Evolutionary conservation across 2,888 invertebrate species (phyloP), one percentile per base, ranked within the genome.

Genomic region (Ormia ochracea): DNA sequence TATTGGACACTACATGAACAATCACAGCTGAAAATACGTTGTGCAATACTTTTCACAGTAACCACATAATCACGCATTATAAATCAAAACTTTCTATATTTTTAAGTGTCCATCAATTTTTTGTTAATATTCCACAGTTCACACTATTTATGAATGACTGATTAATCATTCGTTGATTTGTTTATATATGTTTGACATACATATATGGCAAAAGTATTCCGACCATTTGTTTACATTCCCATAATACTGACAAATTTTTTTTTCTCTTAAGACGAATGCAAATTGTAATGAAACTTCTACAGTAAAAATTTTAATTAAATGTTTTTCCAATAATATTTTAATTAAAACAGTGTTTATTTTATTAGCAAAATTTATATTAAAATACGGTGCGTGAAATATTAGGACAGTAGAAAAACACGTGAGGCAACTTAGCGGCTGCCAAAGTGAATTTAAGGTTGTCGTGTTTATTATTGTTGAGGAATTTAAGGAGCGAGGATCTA

Each of bases 81-180:
- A 14, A 23, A 23, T 33, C 7, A 76, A 66, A 54, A 61, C 68
- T 76, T 69, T 68, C 68, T 76, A 61, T 36, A 54, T 43, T 45
- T n/a, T n/a, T 68, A 19, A 66, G 43, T 68, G 66, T 66, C 50
- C 65, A 58, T 56, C 45, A 43, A 56, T 9, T 50, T 59, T 4
- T 14, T 38, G 17, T 52, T 12, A 28, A 38, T 45, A 38, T 43
- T 50, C 14, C 14, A 23, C 45, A 5, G 21, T 63, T 33, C 33
- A 28, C 31, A 63, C 21, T 23, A 66, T 74, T 74, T 74, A 10
- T 50, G 41, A 74, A 65, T 65, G 7, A 17, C 6, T n/a, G 65
- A 41, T 21, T 66, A 66, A 66, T 75, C 23, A 59, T 59, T 72
- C 43, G 43, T 41, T 28, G 17, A 26, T 26, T 23, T 26, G 26